Evolutionary conservation across 2,797 vertebrate species (phyloP), one percentile per base, ranked within the genome.

Genomic region (Acomys russatus): DNA sequence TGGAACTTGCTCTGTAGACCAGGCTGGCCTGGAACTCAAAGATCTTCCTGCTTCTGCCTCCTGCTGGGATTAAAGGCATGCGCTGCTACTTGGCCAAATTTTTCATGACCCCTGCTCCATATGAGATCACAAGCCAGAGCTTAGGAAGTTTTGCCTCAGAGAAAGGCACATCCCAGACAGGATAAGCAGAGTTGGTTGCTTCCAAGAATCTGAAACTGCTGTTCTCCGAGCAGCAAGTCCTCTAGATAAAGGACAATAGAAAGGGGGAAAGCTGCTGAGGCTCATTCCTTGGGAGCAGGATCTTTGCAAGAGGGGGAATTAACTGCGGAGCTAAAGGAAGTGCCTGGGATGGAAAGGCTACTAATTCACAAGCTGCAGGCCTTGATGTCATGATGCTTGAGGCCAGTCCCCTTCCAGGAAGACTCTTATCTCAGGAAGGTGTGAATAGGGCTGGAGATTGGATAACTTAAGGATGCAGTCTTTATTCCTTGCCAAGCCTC

Each of bases 281-380:
- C n/a, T 90, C 80, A 63, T 22, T 23, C n/a, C 0, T 22, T 4
- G n/a, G 70, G 94, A 84, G 70, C 1, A n/a, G 20, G 54, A 49
- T 92, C 86, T 94, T 78, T 76, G 44, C 33, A 83, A 64, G 61
- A 61, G 22, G 51, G 82, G 28, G 61, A 92, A 86, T 93, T 20
- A 35, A 25, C 77, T 88, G 11, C 25, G 30, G 28, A 86, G 85
- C 38, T 49, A 25, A 25, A 89, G 94, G 83, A 91, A 73, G 77
- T 87, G 33, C 51, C 84, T 73, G 54, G 28, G 30, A 92, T n/a
- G 74, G 61, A 64, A 73, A 38, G 90, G 79, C 89, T 71, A 80
- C 61, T 85, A 44, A 91, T 76, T 94, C 64, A 76, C 84, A 95
- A 89, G 51, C 51, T 15, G 6, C 59, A 61, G 61, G 61, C 23